Conservation (phyloP, 2,888 invertebrate genomes). For the Agriopis marginaria region DNA sequence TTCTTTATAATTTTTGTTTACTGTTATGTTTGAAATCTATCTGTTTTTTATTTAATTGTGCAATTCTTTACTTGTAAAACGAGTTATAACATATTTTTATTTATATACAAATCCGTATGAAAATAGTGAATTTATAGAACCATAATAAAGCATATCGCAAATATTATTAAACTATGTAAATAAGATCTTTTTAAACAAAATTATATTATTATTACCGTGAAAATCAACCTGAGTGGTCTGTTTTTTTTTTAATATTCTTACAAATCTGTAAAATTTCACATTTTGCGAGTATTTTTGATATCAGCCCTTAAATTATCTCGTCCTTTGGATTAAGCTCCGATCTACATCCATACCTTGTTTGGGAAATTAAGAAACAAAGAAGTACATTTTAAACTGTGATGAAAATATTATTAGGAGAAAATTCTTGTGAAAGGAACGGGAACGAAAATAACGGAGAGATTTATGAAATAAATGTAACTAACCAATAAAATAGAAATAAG, state of each 20-base stretch:
- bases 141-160: slow-evolving; percentile 73
- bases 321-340: slow-evolving; percentile 45
- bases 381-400: slow-evolving; percentile 85
- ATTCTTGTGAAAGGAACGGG: slow-evolving; percentile 66
- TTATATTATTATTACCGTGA: slow-evolving; percentile 71
- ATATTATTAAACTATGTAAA: slow-evolving; percentile 69
- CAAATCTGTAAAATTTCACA: background rate
- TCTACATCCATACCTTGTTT: slow-evolving; percentile 36
- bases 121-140: slow-evolving; percentile 75
- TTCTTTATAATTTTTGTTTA: slow-evolving; percentile 66
- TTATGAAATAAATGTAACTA: slow-evolving; percentile 59
- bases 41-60: slow-evolving; percentile 74
- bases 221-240: slow-evolving; percentile 42
- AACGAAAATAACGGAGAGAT: slow-evolving; percentile 60
- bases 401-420: slow-evolving; percentile 72
- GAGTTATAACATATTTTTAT: slow-evolving; percentile 74
- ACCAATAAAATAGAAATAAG: slow-evolving; percentile 52
- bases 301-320: slow-evolving; percentile 37
- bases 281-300: slow-evolving; percentile 58
- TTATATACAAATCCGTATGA: slow-evolving; percentile 71
- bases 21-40: slow-evolving; percentile 82
- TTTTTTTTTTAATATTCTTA: too few relatives aligned
- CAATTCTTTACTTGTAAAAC: slow-evolving; percentile 69
- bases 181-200: slow-evolving; percentile 67
- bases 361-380: slow-evolving; percentile 66